Percentiles rank a stretch among this genome's conserved stretches.
Conservation (phyloP, 2,888 invertebrate genomes). For the Acrobasis repandana region DNA sequence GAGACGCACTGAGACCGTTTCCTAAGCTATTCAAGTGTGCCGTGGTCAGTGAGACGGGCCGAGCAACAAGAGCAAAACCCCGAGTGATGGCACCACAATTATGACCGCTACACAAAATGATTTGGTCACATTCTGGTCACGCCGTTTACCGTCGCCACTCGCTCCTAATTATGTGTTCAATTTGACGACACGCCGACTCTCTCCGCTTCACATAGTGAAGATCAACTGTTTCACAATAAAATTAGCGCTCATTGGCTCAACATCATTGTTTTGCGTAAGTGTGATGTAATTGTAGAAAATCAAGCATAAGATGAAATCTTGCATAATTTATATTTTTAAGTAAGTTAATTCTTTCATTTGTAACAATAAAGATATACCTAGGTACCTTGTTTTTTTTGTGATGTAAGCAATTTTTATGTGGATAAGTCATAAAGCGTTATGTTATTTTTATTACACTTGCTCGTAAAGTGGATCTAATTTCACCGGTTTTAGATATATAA, state of each 20-base stretch:
- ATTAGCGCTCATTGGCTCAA: conserved; percentile 6
- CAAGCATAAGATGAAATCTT: conserved; percentile 22
- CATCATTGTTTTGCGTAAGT: conserved; percentile 38
- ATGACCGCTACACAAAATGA: conserved; percentile 69
- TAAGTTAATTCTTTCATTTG: too few species aligned
- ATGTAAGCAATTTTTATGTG: too few species aligned
- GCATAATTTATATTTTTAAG: neutral
- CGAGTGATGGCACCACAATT: conserved; percentile 47
- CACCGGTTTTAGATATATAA: too few species aligned
- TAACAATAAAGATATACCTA: too few species aligned
- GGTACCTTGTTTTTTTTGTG: too few species aligned
- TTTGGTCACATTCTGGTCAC: conserved; percentile 73
- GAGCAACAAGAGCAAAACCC: conserved; percentile 41
- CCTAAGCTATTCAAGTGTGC: conserved; percentile 13
- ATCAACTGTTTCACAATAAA: conserved; percentile 29
- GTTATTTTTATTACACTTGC: too few species aligned
- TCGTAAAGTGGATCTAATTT: too few species aligned
- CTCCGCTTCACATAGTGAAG: conserved; percentile 44
- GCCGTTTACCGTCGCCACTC: conserved; percentile 60
- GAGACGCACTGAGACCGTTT: neutral
- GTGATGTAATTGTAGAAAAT: conserved; percentile 32
- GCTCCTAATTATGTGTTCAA: conserved; percentile 64
- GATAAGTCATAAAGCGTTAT: too few species aligned
- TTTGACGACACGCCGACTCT: conserved; percentile 46
- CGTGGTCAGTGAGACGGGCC: conserved; percentile 13